Evolutionary conservation across 1,140 invertebrate species (phyloP).

Genomic region (Lepidostoma basale): DNA sequence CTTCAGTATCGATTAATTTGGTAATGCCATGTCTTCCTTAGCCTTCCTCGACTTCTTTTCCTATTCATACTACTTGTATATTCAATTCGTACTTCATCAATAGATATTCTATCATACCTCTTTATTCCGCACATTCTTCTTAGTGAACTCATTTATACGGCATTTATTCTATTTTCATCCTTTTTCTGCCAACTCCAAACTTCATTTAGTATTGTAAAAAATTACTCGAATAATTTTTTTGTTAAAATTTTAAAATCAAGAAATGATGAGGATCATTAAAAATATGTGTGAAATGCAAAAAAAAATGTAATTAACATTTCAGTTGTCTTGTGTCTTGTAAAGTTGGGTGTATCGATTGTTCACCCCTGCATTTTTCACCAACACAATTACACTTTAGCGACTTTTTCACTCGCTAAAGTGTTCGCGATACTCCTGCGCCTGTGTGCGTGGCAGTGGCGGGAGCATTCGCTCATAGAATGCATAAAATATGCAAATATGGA

Average conservation of each 20-base stretch:
- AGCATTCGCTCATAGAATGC: conserved; percentile 27
- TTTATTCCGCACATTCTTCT: too few species aligned
- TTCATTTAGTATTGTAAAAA: not conserved
- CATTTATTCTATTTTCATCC: too few species aligned
- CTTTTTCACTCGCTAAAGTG: not conserved
- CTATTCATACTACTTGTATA: too few species aligned
- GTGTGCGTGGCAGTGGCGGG: not conserved
- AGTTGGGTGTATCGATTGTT: not conserved
- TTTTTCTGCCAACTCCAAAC: too few species aligned
- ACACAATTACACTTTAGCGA: not conserved
- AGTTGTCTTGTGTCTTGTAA: not conserved
- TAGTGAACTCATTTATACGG: too few species aligned
- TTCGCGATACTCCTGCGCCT: not conserved
- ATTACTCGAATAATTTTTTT: not conserved
- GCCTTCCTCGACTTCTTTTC: too few species aligned
- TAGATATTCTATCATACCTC: too few species aligned
- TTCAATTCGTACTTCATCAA: too few species aligned
- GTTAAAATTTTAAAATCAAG: not conserved
- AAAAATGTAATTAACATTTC: not conserved
- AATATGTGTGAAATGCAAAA: not conserved
- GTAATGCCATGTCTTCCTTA: too few species aligned
- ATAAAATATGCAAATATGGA: conserved; percentile 45
- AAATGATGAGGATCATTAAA: not conserved
- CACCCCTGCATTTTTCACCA: not conserved
- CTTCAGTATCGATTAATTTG: too few species aligned